A percentile compares a stretch with the other conserved stretches of the same genome.
These are phyloP conservation scores for Aphelenchoides fujianensis DNA, from an alignment of 1,140 invertebrate species.

Conservation along the genomic window DNA sequence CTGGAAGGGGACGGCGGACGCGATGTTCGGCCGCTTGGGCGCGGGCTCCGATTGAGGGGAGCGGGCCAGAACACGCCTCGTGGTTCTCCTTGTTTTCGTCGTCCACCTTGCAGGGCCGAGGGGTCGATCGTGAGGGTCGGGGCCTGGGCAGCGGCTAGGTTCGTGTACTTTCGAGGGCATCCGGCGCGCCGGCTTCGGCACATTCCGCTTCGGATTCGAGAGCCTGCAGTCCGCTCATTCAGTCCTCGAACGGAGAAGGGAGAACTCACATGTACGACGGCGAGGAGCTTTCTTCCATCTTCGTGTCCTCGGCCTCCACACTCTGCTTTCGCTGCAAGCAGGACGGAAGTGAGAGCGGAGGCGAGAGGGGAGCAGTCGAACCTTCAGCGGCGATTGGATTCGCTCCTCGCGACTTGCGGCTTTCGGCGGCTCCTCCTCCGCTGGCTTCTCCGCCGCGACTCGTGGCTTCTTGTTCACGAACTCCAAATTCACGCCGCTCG, in stretches of 20 bases:
- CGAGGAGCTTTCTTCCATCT: neutral
- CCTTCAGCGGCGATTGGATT: slow-evolving; percentile 1
- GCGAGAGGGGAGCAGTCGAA: neutral
- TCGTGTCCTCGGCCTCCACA: neutral
- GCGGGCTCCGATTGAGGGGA: neutral
- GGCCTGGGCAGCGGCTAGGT: too few relatives aligned
- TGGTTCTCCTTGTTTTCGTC: slow-evolving; percentile 12
- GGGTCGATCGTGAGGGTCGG: too few relatives aligned
- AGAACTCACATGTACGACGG: slow-evolving; percentile 5
- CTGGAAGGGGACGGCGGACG: slow-evolving; percentile 24
- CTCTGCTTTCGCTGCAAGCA: neutral
- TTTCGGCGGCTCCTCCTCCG: neutral
- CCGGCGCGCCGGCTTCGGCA: neutral
- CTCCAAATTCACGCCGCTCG: neutral
- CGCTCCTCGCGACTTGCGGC: neutral
- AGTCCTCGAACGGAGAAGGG: neutral
- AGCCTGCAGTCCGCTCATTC: neutral
- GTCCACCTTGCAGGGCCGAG: neutral
- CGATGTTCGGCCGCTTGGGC: neutral
- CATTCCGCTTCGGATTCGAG: neutral
- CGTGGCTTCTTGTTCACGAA: neutral
- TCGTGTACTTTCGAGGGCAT: too few relatives aligned
- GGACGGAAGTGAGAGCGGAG: too few relatives aligned
- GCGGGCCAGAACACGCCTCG: neutral
- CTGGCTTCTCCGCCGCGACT: neutral